Conservation (phyloP, 2,797 vertebrate species). For the Fundulus diaphanus region DNA sequence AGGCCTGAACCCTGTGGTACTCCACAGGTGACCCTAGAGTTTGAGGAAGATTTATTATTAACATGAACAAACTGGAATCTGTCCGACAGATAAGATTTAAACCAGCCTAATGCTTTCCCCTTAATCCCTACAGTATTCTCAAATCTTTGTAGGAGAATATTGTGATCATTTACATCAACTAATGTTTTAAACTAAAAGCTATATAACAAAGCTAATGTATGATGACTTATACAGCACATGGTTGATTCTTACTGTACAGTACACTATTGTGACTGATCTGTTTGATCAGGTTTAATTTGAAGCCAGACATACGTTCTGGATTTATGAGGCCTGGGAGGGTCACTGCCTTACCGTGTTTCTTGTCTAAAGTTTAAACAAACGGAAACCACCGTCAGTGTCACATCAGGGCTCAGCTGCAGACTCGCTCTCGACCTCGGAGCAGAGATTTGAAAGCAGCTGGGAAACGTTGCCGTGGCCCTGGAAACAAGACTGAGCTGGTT, state of each 20-base stretch:
- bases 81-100: too few species aligned
- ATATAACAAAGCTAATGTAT: background rate
- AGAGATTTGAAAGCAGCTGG: conserved; percentile 55
- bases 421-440: conserved; percentile 36
- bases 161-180: too few species aligned
- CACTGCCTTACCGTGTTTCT: background rate
- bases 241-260: background rate
- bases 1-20: too few species aligned
- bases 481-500: conserved; percentile 14
- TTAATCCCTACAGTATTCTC: too few species aligned
- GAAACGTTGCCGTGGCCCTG: conserved; percentile 42
- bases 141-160: too few species aligned
- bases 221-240: too few species aligned
- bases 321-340: background rate
- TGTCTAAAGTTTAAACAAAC: conserved; percentile 6
- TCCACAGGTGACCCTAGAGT: too few species aligned
- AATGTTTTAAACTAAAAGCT: background rate
- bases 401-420: conserved; percentile 57
- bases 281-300: background rate
- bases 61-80: too few species aligned
- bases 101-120: too few species aligned
- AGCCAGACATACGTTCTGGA: background rate
- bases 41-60: too few species aligned
- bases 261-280: background rate
- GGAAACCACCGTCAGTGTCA: conserved; percentile 7